Percentiles rank a stretch among this genome's conserved stretches.
phyloP scores from a whole-genome alignment of 1,140 invertebrate genomes.

The Diorhabda carinulata region DNA sequence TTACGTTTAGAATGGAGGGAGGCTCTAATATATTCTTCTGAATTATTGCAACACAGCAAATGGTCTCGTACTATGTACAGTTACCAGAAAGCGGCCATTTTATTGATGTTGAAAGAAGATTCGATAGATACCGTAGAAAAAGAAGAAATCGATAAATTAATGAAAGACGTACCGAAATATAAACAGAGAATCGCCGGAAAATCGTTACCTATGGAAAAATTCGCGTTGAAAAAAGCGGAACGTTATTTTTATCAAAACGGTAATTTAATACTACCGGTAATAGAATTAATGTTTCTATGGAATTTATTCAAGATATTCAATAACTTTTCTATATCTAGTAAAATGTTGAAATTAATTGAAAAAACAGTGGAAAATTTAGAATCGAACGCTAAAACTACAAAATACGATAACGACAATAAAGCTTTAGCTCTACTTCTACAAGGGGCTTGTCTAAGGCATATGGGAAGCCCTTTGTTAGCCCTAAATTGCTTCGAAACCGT shows the following conservation, averaged over 20 bases:
- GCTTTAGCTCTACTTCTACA: conserved; percentile 74
- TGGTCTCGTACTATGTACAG: conserved; percentile 91
- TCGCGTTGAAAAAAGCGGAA: conserved; percentile 79
- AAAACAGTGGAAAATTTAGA: conserved; percentile 51
- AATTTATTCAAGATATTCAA: conserved; percentile 82
- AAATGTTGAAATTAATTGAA: conserved; percentile 72
- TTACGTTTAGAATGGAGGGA: conserved; percentile 65
- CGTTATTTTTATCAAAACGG: conserved; percentile 74
- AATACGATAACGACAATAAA: conserved; percentile 72
- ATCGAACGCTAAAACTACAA: conserved; percentile 47
- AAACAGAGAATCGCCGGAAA: conserved; percentile 93
- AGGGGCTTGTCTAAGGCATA: conserved; percentile 76
- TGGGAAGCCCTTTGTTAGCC: conserved; percentile 67
- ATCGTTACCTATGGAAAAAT: conserved; percentile 95
- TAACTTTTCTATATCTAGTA: conserved; percentile 62
- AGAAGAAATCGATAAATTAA: conserved; percentile 54
- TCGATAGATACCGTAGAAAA: conserved; percentile 51
- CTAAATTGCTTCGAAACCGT: conserved; percentile 72
- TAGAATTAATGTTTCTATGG: conserved; percentile 91
- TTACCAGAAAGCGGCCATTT: conserved; percentile 81
- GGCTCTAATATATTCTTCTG: conserved; percentile 68
- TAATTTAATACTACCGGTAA: conserved; percentile 71
- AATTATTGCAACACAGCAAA: conserved; percentile 71
- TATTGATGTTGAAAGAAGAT: conserved; percentile 66
- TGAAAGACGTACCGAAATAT: conserved; percentile 70